Conservation (phyloP, 2,797 vertebrate genomes). For the Myotis vivesi region DNA sequence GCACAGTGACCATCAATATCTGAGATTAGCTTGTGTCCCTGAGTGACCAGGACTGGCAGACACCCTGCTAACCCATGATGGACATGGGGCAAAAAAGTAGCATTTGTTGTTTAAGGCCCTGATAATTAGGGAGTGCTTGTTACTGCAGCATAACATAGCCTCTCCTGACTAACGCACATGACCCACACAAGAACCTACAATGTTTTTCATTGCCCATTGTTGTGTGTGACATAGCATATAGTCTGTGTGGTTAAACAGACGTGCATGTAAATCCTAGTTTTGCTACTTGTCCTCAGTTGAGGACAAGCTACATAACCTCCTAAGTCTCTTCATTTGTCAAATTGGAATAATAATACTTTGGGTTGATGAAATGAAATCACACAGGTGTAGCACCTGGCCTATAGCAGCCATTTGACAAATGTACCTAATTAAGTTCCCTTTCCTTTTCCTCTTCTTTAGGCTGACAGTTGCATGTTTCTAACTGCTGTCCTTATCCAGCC, state of each 20-base stretch:
- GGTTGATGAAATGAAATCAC: background rate
- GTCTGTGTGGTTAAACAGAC: background rate
- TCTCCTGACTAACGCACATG: background rate
- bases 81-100: background rate
- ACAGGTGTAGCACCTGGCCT: background rate
- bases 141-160: background rate
- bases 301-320: background rate
- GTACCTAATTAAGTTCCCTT: background rate
- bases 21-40: background rate
- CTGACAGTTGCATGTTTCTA: background rate
- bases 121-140: background rate
- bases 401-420: background rate
- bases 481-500: background rate
- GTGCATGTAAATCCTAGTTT: constrained; percentile 2
- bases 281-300: background rate
- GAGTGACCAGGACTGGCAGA: background rate
- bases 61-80: background rate
- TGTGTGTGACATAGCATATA: background rate
- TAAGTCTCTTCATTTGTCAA: background rate
- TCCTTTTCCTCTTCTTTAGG: background rate
- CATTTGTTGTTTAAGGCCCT: background rate
- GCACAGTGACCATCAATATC: background rate
- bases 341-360: background rate
- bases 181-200: background rate
- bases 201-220: background rate